Evolutionary conservation across 2,888 invertebrate species (phyloP), one percentile per base, ranked within the genome.

Genomic region (Notodonta ziczac): DNA sequence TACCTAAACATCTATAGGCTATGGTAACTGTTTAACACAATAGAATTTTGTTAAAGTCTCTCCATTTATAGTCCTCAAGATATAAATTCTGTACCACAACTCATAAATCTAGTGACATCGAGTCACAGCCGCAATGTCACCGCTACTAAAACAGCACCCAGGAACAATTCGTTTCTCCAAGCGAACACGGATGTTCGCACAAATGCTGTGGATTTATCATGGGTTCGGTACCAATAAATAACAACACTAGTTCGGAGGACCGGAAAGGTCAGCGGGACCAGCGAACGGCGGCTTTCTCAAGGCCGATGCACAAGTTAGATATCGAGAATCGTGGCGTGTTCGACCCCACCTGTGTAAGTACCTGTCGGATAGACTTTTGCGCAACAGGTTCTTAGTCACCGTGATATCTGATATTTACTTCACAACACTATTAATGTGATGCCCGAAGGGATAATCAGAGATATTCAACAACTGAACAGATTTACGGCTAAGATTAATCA

Each of bases 231-330:
- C 80, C 80, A 82, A 86, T 91, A 91, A 91, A 91, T 90, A 89
- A 87, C 82, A 61, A 74, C 62, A 73, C 76, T 75, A 8, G 54
- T 14, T 56, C 77, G 74, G 77, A 77, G 81, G 83, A 85, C 81
- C 85, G 83, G 81, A 90, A 90, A 90, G 82, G 84, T 82, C 83
- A 81, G 75, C 74, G 78, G 69, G 78, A 42, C 44, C 56, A 44
- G 77, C 77, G 79, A 80, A 80, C 78, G 82, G 84, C 84, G 81
- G 82, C 83, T 82, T 81, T 82, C 83, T 86, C 90, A 90, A 89
- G 90, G 89, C 87, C 89, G 89, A 89, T 88, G 80, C 85, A 81
- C 83, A 85, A 82, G 80, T 83, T 85, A 84, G 87, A 89, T 89
- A 89, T 74, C 82, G 63, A 77, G 76, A 82, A 75, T 84, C 83